Percentiles rank a stretch among this genome's conserved stretches.
Evolutionary conservation across 2,888 invertebrate genomes (phyloP).

Genomic region (Drosophila mayaguana): DNA sequence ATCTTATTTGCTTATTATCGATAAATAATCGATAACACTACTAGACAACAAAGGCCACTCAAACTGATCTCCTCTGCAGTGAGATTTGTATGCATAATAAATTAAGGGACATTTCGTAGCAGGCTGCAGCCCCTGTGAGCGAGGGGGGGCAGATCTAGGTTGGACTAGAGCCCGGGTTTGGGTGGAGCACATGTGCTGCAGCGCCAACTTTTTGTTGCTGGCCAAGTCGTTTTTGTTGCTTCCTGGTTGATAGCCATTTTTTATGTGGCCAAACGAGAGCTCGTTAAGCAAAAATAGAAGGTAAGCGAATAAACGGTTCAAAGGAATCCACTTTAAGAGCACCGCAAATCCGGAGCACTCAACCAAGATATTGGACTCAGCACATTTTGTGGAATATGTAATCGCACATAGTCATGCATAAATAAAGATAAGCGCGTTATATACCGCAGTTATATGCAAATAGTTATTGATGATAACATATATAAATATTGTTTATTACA

Average conservation of each 20-base stretch:
- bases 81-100: not conserved
- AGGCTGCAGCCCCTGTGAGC: no score
- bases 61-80: not conserved
- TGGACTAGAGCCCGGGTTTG: conserved; percentile 26
- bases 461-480: conserved; percentile 33
- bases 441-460: conserved; percentile 19
- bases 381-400: conserved; percentile 9
- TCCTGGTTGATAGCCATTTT: conserved; percentile 31
- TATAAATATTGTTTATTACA: conserved; percentile 20
- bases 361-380: conserved; percentile 12
- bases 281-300: conserved; percentile 65
- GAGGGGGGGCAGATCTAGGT: conserved; percentile 2
- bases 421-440: conserved; percentile 19
- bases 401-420: conserved; percentile 28
- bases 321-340: conserved; percentile 26
- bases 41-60: not conserved
- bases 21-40: conserved; percentile 9
- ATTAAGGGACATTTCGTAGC: conserved; percentile 16
- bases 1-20: not conserved
- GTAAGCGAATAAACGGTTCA: conserved; percentile 65
- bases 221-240: conserved; percentile 28
- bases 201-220: conserved; percentile 26
- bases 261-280: conserved; percentile 38
- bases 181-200: conserved; percentile 40
- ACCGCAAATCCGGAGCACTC: conserved; percentile 16